Percentiles rank a stretch among this genome's conserved stretches.
Evolutionary conservation across 2,888 invertebrate species (phyloP).

Genomic region (Drosophila putrida): DNA sequence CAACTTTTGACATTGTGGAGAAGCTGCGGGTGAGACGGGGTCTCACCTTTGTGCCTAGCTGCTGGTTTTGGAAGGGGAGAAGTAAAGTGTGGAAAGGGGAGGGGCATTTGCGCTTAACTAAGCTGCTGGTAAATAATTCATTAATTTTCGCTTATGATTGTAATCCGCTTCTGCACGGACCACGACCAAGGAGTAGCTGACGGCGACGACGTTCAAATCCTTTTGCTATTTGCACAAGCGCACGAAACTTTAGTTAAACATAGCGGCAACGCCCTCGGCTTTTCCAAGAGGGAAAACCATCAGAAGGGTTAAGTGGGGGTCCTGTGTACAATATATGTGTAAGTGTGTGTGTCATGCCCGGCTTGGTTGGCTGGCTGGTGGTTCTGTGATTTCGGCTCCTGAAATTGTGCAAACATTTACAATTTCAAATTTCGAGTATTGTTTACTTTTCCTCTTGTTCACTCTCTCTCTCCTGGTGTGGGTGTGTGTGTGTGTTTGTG

Average conservation of each 20-base stretch:
- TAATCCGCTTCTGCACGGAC: conserved; percentile 73
- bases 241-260: conserved; percentile 75
- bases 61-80: neutral
- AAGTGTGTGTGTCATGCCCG: conserved; percentile 26
- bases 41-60: conserved; percentile 21
- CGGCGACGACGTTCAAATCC: conserved; percentile 60
- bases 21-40: conserved; percentile 16
- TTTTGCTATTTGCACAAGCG: conserved; percentile 73
- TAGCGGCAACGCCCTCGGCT: conserved; percentile 64
- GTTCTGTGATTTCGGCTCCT: conserved; percentile 52
- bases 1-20: conserved; percentile 58
- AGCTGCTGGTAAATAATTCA: conserved; percentile 82
- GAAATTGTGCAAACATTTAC: conserved; percentile 75
- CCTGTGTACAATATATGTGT: neutral
- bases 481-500: conserved; percentile 17
- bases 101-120: conserved; percentile 61
- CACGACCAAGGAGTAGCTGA: conserved; percentile 37
- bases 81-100: neutral
- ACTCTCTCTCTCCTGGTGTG: neutral
- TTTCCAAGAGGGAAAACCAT: conserved; percentile 23
- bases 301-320: neutral
- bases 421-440: conserved; percentile 77
- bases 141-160: conserved; percentile 82
- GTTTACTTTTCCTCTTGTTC: conserved; percentile 57
- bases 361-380: conserved; percentile 41